These are phyloP conservation scores for Sarcophaga carnaria DNA, from an alignment of 2,888 invertebrate species.

Conservation along the genomic window DNA sequence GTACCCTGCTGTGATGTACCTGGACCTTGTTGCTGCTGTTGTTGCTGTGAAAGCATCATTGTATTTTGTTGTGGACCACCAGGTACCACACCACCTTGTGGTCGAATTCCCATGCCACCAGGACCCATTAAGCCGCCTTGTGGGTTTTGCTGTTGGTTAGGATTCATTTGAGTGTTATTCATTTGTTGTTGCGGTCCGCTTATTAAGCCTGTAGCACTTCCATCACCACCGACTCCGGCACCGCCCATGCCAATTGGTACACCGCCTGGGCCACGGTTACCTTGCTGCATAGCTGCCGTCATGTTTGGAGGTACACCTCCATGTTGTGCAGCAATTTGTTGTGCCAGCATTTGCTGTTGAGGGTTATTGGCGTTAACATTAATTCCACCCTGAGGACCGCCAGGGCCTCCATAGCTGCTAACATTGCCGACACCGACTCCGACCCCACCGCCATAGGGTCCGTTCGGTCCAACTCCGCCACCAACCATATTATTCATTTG, in stretches of 20 bases:
- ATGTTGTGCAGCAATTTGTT: slow-evolving; percentile 78
- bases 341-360: slow-evolving; percentile 78
- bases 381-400: slow-evolving; percentile 74
- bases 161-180: slow-evolving; percentile 75
- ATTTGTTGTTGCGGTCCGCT: slow-evolving; percentile 88
- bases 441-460: slow-evolving; percentile 78
- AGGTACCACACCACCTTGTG: slow-evolving; percentile 86
- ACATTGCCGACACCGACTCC: slow-evolving; percentile 75
- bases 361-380: slow-evolving; percentile 73
- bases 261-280: slow-evolving; percentile 79
- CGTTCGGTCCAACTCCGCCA: slow-evolving; percentile 74
- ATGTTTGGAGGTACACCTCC: slow-evolving; percentile 78
- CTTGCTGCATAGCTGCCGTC: slow-evolving; percentile 79
- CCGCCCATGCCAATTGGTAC: slow-evolving; percentile 83
- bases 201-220: slow-evolving; percentile 84
- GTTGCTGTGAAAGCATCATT: slow-evolving; percentile 75
- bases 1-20: slow-evolving; percentile 74
- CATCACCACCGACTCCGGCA: slow-evolving; percentile 83
- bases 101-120: slow-evolving; percentile 83
- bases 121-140: slow-evolving; percentile 72
- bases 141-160: slow-evolving; percentile 79
- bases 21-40: slow-evolving; percentile 77
- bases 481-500: slow-evolving; percentile 80
- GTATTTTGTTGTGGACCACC: slow-evolving; percentile 75
- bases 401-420: slow-evolving; percentile 77